Evolutionary conservation across 2,113 vertebrate species (phyloP).

Genomic region (Lathamus discolor): DNA sequence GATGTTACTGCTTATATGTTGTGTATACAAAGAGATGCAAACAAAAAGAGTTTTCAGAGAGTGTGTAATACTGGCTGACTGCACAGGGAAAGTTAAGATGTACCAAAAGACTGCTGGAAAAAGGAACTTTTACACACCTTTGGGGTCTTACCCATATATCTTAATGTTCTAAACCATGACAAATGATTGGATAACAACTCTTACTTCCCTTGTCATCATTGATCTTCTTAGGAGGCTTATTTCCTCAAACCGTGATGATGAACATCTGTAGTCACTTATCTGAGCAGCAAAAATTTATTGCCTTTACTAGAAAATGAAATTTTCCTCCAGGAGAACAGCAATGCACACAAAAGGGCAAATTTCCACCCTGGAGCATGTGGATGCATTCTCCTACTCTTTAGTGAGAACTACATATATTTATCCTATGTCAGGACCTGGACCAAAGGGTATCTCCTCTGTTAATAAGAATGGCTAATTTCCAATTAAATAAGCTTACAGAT

Average conservation of each 20-base stretch:
- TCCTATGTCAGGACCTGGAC: neutral
- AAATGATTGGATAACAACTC: constrained; percentile 69
- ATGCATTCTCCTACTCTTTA: neutral
- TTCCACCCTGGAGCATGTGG: neutral
- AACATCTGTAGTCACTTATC: constrained; percentile 68
- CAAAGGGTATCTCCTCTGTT: constrained; percentile 7
- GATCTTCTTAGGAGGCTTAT: constrained; percentile 68
- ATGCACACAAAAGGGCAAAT: constrained; percentile 60
- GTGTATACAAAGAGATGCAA: neutral
- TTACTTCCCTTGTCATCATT: constrained; percentile 62
- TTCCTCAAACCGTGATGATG: constrained; percentile 67
- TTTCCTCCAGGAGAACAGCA: constrained; percentile 25
- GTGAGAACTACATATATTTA: neutral
- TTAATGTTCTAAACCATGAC: constrained; percentile 62
- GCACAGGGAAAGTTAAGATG: neutral
- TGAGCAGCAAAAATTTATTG: constrained; percentile 65
- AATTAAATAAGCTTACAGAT: constrained; percentile 45
- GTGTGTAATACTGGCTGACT: neutral
- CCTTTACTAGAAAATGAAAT: constrained; percentile 69
- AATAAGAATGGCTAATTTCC: constrained; percentile 51
- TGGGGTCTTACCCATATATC: constrained; percentile 42
- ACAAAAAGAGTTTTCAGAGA: constrained; percentile 16
- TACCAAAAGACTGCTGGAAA: neutral
- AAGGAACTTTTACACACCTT: constrained; percentile 40
- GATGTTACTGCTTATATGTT: neutral